phyloP scores from a whole-genome alignment of 1,140 invertebrate genomes.

The Drosophila athabasca region DNA sequence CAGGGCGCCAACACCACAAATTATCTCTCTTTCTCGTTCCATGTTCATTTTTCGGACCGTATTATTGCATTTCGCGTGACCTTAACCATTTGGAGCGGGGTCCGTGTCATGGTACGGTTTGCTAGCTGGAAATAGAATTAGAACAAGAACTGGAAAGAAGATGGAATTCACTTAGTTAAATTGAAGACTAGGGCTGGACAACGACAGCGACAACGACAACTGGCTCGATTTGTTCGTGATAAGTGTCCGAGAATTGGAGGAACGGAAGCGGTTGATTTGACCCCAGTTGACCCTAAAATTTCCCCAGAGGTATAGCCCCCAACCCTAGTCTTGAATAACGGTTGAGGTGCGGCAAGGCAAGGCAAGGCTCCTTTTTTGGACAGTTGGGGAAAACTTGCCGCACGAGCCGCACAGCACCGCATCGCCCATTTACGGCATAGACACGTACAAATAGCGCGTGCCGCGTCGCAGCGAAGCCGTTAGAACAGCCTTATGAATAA shows the following conservation, averaged over 20 bases:
- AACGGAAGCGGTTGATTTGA: conserved; percentile 11
- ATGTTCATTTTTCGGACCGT: conserved; percentile 35
- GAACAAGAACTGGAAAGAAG: conserved; percentile 31
- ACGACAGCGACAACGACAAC: conserved; percentile 6
- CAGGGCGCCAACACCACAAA: not conserved
- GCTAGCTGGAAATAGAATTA: conserved; percentile 11
- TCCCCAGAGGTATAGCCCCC: not conserved
- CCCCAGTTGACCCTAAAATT: conserved; percentile 22
- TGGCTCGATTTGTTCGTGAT: not conserved
- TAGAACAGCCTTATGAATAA: conserved; percentile 52
- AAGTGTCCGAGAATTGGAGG: not conserved
- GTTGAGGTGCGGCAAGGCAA: conserved; percentile 9
- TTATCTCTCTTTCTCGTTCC: conserved; percentile 1
- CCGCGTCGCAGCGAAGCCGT: conserved; percentile 35
- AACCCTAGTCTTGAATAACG: conserved; percentile 23
- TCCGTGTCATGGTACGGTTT: conserved; percentile 44
- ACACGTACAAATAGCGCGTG: conserved; percentile 54
- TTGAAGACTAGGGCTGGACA: conserved; percentile 50
- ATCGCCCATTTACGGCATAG: conserved; percentile 59
- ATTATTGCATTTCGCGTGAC: conserved; percentile 69
- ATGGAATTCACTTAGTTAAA: conserved; percentile 62
- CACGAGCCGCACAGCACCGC: conserved; percentile 1
- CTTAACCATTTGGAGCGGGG: conserved; percentile 54
- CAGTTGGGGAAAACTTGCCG: conserved; percentile 33
- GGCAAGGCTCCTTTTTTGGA: conserved; percentile 54